phyloP scores from a whole-genome alignment of 2,113 vertebrate genomes.

The Nothocercus nigrocapillus region DNA sequence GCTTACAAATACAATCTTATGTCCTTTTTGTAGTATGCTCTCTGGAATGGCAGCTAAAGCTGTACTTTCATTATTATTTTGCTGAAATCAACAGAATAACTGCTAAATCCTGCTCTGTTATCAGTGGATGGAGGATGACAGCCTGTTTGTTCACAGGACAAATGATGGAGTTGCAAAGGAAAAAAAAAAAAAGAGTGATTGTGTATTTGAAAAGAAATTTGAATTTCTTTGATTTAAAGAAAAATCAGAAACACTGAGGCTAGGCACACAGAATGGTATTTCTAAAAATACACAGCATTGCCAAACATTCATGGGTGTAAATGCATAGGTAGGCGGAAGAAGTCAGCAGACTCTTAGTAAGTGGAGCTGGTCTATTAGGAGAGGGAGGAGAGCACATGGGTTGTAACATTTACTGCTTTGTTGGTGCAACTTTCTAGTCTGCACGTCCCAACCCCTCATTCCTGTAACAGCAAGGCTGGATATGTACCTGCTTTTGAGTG shows the following conservation, averaged over 20 bases:
- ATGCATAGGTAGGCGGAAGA: background rate
- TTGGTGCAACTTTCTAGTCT: background rate
- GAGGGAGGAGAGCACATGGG: background rate
- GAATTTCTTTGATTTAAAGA: background rate
- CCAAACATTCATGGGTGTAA: background rate
- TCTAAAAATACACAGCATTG: background rate
- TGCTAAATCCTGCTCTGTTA: background rate
- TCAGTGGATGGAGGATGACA: background rate
- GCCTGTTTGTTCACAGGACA: background rate
- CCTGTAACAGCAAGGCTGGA: background rate
- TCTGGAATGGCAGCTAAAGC: background rate
- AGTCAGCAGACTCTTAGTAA: background rate
- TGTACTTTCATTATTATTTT: background rate
- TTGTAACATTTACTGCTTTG: background rate
- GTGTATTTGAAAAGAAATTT: background rate
- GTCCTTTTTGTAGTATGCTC: background rate
- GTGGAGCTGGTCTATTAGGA: background rate
- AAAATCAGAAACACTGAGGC: background rate
- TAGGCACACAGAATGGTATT: background rate
- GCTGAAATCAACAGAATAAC: background rate
- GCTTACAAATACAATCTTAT: background rate
- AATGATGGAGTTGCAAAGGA: background rate
- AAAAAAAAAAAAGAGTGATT: fast-evolving
- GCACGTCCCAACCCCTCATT: background rate
- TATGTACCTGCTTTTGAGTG: background rate